These are phyloP conservation scores for Ormyrus thymus DNA, from an alignment of 2,888 invertebrate genomes.

Conservation along the genomic window DNA sequence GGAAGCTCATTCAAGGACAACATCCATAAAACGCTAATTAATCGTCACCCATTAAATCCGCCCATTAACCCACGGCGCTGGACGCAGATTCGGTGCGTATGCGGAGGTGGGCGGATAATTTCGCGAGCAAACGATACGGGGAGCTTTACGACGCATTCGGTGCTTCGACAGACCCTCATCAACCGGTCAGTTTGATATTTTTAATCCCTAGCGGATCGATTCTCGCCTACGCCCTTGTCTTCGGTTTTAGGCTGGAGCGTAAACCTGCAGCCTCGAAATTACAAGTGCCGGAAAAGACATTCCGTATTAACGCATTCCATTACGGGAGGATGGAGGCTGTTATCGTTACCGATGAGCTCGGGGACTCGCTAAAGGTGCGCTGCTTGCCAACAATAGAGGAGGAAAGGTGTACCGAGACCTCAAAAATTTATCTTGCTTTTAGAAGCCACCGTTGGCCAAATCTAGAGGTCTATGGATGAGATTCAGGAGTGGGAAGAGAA, in stretches of 20 bases:
- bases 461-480: constrained; percentile 16
- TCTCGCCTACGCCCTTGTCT: constrained; percentile 2
- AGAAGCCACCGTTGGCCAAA: constrained; percentile 27
- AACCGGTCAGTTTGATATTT: constrained; percentile 39
- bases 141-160: constrained; percentile 29
- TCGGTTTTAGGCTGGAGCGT: constrained; percentile 19
- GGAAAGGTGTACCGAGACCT: constrained; percentile 8
- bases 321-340: constrained; percentile 65
- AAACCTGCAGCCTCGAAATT: constrained; percentile 15
- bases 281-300: constrained; percentile 58
- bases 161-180: neutral
- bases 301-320: constrained; percentile 72
- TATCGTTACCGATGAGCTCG: constrained; percentile 67
- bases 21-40: constrained; percentile 52
- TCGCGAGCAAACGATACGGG: constrained; percentile 12
- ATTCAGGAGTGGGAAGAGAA: neutral
- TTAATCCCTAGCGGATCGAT: constrained; percentile 44
- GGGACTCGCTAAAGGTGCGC: constrained; percentile 54
- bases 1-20: constrained; percentile 32
- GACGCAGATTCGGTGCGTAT: constrained; percentile 25
- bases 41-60: constrained; percentile 37
- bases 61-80: constrained; percentile 23
- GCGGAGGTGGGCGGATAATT: constrained; percentile 26
- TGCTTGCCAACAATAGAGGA: neutral
- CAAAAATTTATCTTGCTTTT: constrained; percentile 53